Base-by-base conservation (phyloP, 2,113 vertebrate species). In the Urocolius indicus region DNA sequence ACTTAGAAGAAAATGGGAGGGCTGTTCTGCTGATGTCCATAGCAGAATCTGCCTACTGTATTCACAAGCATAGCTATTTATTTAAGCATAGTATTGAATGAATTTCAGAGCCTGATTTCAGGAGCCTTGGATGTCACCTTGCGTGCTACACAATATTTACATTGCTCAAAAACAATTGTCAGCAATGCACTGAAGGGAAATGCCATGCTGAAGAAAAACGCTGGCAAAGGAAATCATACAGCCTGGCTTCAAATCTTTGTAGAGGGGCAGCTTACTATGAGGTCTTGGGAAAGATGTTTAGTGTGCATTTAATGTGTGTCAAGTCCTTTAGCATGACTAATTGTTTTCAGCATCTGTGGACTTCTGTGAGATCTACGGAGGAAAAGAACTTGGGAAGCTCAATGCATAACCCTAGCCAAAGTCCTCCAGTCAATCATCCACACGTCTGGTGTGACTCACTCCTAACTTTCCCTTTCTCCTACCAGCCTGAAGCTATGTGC, bases 261-360 rank as follows among this genome's bases (percentile, higher is more conserved):
- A 89, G 81, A 78, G n/a, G 16, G 89, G 49, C 59, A 79, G n/a
- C 41, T 95, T 73, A 61, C 32, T 61, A n/a, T 27, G 62, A 83
- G 22, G 58, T 67, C 67, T 86, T 89, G 36, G 45, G 65, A 89
- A 94, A 91, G 49, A 69, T 1, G 1, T 73, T 79, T 63, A 88
- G 87, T 0, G 11, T 75, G 41, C 48, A 59, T 54, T 58, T 80
- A 86, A 73, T 2, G 3, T 75, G 13, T 86, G 59, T 85, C 52
- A 83, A 34, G 32, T 41, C 52, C 36, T 83, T 65, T 41, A 49
- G 59, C 30, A 26, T 73, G 84, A 90, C 69, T 92, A 86, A 41
- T 58, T 2, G 2, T 88, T 96, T 91, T 88, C 49, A 81, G 85
- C 81, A 87, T 87, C 75, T 93, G 71, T 92, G 63, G 87, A 76